Conservation (phyloP, 2,888 invertebrate species). For the Eupithecia tripunctaria region DNA sequence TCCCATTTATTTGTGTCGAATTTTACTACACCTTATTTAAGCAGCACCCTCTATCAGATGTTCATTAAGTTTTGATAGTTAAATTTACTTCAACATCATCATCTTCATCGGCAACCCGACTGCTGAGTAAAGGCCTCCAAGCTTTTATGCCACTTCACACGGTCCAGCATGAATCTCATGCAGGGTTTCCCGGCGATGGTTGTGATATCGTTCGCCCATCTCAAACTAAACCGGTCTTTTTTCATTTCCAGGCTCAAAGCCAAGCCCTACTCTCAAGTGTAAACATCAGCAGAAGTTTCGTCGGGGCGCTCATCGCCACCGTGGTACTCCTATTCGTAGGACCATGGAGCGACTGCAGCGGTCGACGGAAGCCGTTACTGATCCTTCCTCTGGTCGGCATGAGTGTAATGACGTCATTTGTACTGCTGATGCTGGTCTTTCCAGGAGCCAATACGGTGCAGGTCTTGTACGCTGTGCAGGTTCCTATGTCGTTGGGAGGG, state of each 20-base stretch:
- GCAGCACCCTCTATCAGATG: no score
- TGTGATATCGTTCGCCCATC: no score
- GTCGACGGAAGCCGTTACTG: constrained; percentile 83
- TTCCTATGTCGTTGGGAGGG: constrained; percentile 89
- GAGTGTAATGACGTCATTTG: constrained; percentile 75
- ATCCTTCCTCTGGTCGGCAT: constrained; percentile 83
- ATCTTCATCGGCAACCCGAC: no score
- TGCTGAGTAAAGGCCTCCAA: no score
- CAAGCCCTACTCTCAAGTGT: constrained; percentile 87
- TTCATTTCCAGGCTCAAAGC: constrained; percentile 68
- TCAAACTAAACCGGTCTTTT: background rate
- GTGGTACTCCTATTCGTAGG: constrained; percentile 84
- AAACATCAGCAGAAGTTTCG: constrained; percentile 85
- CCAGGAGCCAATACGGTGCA: constrained; percentile 74
- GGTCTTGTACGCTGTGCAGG: constrained; percentile 75
- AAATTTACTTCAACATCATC: no score
- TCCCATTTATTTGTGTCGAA: no score
- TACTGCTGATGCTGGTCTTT: constrained; percentile 73
- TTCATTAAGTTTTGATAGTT: no score
- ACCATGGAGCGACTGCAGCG: constrained; percentile 86
- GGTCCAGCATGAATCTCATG: no score
- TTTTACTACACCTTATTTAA: no score
- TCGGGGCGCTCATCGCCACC: constrained; percentile 85
- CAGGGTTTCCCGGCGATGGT: no score
- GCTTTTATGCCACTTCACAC: no score